These are phyloP conservation scores for Corythornis vintsioides DNA, from an alignment of 2,113 vertebrate species.

Conservation along the genomic window DNA sequence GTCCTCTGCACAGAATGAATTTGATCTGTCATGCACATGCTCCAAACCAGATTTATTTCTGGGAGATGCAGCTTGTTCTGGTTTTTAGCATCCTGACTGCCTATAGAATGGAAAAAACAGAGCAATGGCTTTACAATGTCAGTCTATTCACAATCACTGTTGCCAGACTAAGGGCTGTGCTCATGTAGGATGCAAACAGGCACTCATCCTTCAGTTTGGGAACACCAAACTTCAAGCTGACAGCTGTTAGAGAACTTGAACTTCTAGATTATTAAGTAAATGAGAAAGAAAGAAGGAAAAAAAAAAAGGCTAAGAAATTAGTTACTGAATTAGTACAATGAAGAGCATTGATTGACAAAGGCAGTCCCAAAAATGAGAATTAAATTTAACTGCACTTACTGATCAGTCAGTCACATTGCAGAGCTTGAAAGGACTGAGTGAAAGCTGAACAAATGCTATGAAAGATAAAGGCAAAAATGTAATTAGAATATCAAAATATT, in stretches of 20 bases:
- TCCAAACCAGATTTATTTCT: background rate
- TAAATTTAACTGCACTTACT: constrained; percentile 71
- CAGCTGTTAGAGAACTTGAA: background rate
- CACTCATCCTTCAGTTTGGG: background rate
- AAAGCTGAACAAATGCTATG: constrained; percentile 61
- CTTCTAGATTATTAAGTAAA: constrained; percentile 4
- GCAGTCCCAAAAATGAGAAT: constrained; percentile 64
- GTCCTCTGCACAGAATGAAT: background rate
- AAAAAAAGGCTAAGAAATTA: constrained; percentile 35
- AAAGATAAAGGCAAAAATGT: constrained; percentile 53
- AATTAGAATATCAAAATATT: constrained; percentile 71
- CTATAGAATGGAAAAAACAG: background rate
- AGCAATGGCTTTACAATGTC: background rate
- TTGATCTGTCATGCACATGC: background rate
- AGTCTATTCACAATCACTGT: background rate
- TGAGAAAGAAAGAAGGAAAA: background rate
- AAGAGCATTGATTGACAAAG: constrained; percentile 73
- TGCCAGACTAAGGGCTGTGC: background rate
- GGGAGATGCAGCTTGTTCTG: background rate
- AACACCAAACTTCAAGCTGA: background rate
- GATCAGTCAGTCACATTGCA: constrained; percentile 65
- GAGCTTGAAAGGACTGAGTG: constrained; percentile 58
- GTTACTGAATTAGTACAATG: constrained; percentile 47
- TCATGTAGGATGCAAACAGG: background rate
- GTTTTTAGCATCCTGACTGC: background rate